These are phyloP conservation scores for Catocala fraxini DNA, from an alignment of 2,888 invertebrate genomes.

Conservation along the genomic window DNA sequence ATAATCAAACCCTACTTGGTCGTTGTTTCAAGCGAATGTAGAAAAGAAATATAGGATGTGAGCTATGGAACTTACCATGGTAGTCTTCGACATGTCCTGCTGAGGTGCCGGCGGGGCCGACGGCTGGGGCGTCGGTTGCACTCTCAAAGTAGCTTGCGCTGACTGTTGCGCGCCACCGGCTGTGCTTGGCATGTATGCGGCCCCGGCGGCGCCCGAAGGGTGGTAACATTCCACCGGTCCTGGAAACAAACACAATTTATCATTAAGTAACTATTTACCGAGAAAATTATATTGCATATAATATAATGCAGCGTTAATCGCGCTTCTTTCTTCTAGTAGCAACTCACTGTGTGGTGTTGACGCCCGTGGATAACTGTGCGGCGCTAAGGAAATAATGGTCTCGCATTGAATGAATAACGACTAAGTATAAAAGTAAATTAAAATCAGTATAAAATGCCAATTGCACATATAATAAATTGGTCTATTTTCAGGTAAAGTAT, in stretches of 20 bases:
- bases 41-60: too few species aligned
- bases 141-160: conserved; percentile 69
- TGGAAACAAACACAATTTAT: conserved; percentile 41
- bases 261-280: background rate
- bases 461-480: background rate
- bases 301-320: background rate
- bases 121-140: conserved; percentile 74
- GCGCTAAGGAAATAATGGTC: conserved; percentile 72
- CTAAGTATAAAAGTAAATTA: background rate
- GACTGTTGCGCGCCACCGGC: conserved; percentile 70
- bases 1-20: too few species aligned
- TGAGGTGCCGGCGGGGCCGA: conserved; percentile 78
- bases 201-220: conserved; percentile 69
- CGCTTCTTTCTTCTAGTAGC: conserved; percentile 13
- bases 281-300: too few species aligned
- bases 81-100: conserved; percentile 78
- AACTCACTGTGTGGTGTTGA: conserved; percentile 85
- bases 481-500: too few species aligned
- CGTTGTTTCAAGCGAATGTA: too few species aligned
- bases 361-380: conserved; percentile 82
- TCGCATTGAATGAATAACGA: background rate
- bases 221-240: conserved; percentile 84
- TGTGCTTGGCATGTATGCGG: conserved; percentile 71
- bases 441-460: background rate
- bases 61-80: conserved; percentile 62